Conservation (phyloP, 1,140 invertebrate genomes). For the Drosophila pruinosa region DNA sequence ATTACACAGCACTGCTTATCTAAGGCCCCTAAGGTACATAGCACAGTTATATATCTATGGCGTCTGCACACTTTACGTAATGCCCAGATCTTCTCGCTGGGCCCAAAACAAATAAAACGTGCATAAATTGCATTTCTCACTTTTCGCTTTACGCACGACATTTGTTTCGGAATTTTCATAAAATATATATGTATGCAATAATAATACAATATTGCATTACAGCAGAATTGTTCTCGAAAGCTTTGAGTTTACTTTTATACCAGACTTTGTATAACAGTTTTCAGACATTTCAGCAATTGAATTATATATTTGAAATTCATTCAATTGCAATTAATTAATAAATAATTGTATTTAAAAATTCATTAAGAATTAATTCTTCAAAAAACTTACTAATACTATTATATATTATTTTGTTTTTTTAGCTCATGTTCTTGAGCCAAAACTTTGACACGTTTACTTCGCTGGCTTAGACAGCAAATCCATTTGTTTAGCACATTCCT, state of each 20-base stretch:
- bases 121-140: background rate
- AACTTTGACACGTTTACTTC: background rate
- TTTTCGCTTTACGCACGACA: constrained; percentile 20
- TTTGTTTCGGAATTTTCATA: background rate
- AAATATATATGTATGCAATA: no score
- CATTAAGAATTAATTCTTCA: no score
- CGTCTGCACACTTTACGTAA: background rate
- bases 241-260: no score
- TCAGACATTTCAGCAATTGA: no score
- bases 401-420: no score
- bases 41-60: background rate
- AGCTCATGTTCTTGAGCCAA: background rate
- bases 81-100: background rate
- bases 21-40: constrained; percentile 4
- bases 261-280: no score
- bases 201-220: background rate
- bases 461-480: constrained; percentile 4
- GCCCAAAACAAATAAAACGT: constrained; percentile 8
- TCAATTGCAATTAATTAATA: no score
- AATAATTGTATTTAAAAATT: no score
- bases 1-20: constrained; percentile 20
- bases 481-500: background rate
- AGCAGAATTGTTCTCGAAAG: no score
- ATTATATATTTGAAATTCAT: no score
- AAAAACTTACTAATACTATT: no score